Conservation (phyloP, 2,888 invertebrate species). For the Troides helena region DNA sequence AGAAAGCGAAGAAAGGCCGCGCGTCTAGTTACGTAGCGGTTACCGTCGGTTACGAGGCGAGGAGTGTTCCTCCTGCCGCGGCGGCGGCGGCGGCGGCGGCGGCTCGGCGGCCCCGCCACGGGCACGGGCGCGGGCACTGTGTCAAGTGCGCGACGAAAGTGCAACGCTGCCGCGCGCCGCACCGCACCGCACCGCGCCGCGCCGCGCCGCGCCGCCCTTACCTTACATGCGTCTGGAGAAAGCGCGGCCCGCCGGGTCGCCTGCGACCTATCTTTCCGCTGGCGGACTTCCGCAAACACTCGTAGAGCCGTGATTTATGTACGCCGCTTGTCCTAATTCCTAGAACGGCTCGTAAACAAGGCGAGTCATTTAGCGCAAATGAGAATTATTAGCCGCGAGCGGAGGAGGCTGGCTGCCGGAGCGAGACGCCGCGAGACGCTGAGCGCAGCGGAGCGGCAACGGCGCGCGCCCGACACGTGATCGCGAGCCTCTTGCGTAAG, state of each 20-base stretch:
- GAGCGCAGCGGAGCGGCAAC: constrained; percentile 62
- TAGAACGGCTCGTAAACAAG: constrained; percentile 68
- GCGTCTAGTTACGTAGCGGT: constrained; percentile 68
- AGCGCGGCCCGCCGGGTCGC: constrained; percentile 47
- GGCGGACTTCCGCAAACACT: constrained; percentile 40
- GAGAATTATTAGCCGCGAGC: constrained; percentile 66
- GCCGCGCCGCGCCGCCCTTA: constrained; percentile 53
- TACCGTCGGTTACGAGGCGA: constrained; percentile 66
- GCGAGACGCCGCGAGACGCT: constrained; percentile 49
- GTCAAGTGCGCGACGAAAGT: constrained; percentile 80
- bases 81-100: constrained; percentile 28
- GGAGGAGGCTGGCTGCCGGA: constrained; percentile 59
- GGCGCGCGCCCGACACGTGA: constrained; percentile 69
- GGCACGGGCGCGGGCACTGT: constrained; percentile 78
- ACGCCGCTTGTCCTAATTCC: constrained; percentile 63
- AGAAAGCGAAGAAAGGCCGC: constrained; percentile 77
- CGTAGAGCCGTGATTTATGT: constrained; percentile 42
- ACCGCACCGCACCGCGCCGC: constrained; percentile 49
- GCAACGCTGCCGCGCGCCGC: constrained; percentile 60
- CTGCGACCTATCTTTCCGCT: no score
- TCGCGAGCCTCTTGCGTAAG: constrained; percentile 77
- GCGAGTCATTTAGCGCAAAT: constrained; percentile 73
- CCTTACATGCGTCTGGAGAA: constrained; percentile 75
- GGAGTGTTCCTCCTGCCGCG: constrained; percentile 77
- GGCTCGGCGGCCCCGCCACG: no score